phyloP scores from a whole-genome alignment of 2,113 vertebrate species.

The Tragulus kanchil region DNA sequence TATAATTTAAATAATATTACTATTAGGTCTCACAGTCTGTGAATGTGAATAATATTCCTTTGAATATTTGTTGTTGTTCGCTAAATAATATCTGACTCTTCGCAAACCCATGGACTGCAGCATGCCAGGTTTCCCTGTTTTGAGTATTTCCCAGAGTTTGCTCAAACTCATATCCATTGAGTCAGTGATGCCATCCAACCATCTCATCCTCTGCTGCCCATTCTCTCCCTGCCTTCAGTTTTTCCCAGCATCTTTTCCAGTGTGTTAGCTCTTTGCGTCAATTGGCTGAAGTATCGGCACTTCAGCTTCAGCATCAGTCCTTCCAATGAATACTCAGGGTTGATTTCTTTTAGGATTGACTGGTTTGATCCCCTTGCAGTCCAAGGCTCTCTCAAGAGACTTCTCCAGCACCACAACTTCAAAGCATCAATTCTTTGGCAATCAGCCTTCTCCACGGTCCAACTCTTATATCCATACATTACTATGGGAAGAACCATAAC shows the following conservation, averaged over 20 bases:
- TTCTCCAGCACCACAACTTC: background rate
- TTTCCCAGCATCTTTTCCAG: background rate
- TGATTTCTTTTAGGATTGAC: background rate
- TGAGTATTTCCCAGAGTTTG: background rate
- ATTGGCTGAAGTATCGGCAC: background rate
- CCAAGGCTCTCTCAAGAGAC: background rate
- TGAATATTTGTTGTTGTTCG: background rate
- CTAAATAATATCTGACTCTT: background rate
- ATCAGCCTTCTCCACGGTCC: background rate
- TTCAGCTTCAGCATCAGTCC: background rate
- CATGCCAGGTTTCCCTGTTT: accelerated
- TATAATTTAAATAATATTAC: background rate
- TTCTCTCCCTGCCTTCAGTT: background rate
- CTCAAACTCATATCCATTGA: background rate
- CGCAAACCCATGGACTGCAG: background rate
- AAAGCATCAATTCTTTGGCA: background rate
- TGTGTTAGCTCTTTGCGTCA: background rate
- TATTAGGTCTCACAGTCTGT: background rate
- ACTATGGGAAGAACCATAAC: background rate
- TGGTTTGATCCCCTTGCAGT: background rate
- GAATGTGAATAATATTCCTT: background rate
- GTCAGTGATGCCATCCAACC: background rate
- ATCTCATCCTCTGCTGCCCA: background rate
- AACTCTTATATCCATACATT: background rate
- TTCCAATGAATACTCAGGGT: background rate